Evolutionary conservation across 1,140 invertebrate genomes (phyloP).

Genomic region (Hyles euphorbiae): DNA sequence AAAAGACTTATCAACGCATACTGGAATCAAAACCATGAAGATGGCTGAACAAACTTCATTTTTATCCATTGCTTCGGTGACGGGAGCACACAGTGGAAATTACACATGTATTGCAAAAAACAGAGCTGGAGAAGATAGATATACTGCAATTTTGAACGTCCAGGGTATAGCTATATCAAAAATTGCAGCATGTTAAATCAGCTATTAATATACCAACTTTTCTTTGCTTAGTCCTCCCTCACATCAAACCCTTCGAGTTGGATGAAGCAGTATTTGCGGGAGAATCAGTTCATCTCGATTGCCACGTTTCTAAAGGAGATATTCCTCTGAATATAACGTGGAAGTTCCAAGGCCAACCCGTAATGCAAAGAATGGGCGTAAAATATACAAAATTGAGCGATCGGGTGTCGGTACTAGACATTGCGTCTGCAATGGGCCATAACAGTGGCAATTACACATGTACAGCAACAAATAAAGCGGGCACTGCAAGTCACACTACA

Average conservation of each 20-base stretch:
- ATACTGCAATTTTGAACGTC: conserved; percentile 77
- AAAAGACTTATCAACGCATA: conserved; percentile 62
- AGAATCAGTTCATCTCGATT: conserved; percentile 85
- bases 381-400: conserved; percentile 84
- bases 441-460: conserved; percentile 90
- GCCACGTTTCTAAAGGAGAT: conserved; percentile 86
- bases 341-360: conserved; percentile 83
- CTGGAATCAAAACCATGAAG: conserved; percentile 76
- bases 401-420: conserved; percentile 85
- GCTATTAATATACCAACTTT: conserved; percentile 60
- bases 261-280: conserved; percentile 88
- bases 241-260: conserved; percentile 86
- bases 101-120: conserved; percentile 82
- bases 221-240: conserved; percentile 81
- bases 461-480: conserved; percentile 84
- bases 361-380: conserved; percentile 81
- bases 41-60: conserved; percentile 80
- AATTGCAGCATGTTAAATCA: conserved; percentile 62
- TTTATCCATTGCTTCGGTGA: conserved; percentile 80
- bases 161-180: conserved; percentile 77
- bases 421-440: conserved; percentile 84
- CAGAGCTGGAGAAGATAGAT: conserved; percentile 78
- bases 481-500: conserved; percentile 81
- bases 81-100: conserved; percentile 79
- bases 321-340: conserved; percentile 85